phyloP scores from a whole-genome alignment of 2,797 vertebrate genomes.

The Gymnoscopelus braueri region DNA sequence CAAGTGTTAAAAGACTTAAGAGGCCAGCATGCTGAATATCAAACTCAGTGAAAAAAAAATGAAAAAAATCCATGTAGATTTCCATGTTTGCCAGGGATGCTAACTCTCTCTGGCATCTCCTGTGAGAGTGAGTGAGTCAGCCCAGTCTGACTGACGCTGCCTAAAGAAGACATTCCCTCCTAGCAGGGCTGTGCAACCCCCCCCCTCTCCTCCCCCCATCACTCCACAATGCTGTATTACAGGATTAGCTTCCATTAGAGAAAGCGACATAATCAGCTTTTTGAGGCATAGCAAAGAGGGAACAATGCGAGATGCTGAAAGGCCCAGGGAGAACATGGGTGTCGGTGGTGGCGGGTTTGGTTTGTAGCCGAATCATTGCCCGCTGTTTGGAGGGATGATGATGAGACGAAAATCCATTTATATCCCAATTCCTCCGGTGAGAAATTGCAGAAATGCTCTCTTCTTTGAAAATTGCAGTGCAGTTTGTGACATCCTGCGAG shows the following conservation, averaged over 20 bases:
- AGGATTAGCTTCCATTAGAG: conserved; percentile 82
- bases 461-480: too few relatives aligned
- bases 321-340: conserved; percentile 60
- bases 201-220: conserved; percentile 16
- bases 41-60: background rate
- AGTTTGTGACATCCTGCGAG: too few relatives aligned
- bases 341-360: conserved; percentile 42
- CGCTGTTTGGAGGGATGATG: conserved; percentile 23
- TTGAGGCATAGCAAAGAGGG: conserved; percentile 72
- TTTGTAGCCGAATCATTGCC: conserved; percentile 32
- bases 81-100: conserved; percentile 47
- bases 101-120: conserved; percentile 59
- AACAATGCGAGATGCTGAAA: conserved; percentile 72
- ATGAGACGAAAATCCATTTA: too few relatives aligned
- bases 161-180: conserved; percentile 72
- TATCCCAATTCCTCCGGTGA: too few relatives aligned
- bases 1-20: conserved; percentile 11
- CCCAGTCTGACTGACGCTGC: conserved; percentile 56
- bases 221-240: conserved; percentile 73
- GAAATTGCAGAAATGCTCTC: too few relatives aligned
- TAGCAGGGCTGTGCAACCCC: conserved; percentile 47
- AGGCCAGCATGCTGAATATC: conserved; percentile 5
- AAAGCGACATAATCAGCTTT: conserved; percentile 79
- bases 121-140: conserved; percentile 40
- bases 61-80: conserved; percentile 37